Evolutionary conservation across 2,888 invertebrate genomes (phyloP), one percentile per base, ranked within the genome.

Genomic region (Meiosimyza platycephala): DNA sequence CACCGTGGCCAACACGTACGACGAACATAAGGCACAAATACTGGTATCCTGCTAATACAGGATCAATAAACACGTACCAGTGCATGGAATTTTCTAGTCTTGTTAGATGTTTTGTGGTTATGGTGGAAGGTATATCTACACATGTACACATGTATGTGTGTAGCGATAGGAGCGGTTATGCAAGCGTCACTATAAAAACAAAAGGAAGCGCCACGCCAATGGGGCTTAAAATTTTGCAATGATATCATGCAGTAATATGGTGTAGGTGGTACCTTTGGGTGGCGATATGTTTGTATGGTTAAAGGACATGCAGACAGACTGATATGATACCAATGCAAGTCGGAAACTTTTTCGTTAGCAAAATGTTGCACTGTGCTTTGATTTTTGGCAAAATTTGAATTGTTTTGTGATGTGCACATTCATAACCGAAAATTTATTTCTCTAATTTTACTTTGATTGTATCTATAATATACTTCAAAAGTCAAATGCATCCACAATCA

Each of bases 21-120:
- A 48, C 60, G 70, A 16, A n/a, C 50, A 18, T 50, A 40, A 40
- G 40, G 40, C 40, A 40, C 6, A 40, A 40, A 40, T 51, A 15
- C 28, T 40, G 57, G 59, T 60, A n/a, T 63, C 40, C 40, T 71
- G 74, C 76, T 72, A 76, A 76, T 76, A 74, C 75, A 73, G 76
- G 74, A 78, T 77, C 76, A 76, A 78, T 78, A 75, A 74, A 77
- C 78, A 77, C 76, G 74, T 77, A 72, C 62, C 63, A 52, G 47
- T 57, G 40, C 18, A 57, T 50, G 33, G 55, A 15, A 48, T 57
- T 51, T 50, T 6, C 40, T 40, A 40, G 40, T 40, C 40, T 40
- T 40, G 40, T 40, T 40, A 40, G 40, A 40, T 40, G 40, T 7
- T 40, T 50, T 68, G 57, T 15, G 15, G 50, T 59, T 51, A 51